Evolutionary conservation across 2,113 vertebrate species (phyloP).

Genomic region (Hippocampus mohnikei): DNA sequence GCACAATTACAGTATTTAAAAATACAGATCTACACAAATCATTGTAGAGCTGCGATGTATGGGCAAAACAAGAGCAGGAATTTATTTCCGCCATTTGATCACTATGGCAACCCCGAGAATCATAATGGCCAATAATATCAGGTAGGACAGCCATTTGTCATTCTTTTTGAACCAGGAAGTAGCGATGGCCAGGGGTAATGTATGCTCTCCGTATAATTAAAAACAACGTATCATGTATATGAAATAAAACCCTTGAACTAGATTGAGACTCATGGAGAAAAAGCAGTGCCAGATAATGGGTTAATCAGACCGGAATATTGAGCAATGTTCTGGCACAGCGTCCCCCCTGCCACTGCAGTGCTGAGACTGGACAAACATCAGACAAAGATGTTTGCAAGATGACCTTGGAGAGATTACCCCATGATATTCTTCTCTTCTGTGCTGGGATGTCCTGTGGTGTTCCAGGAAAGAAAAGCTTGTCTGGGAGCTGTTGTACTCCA

Average conservation of each 20-base stretch:
- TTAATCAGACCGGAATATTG: not conserved
- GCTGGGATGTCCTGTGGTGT: slow-evolving; percentile 35
- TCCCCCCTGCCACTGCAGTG: slow-evolving; percentile 3
- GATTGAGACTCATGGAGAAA: not conserved
- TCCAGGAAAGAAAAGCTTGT: slow-evolving; percentile 55
- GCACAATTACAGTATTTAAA: no score
- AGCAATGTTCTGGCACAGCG: slow-evolving; percentile 8
- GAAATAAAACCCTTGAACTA: not conserved
- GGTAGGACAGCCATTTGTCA: not conserved
- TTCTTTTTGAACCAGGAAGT: not conserved
- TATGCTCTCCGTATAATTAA: no score
- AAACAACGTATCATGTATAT: no score
- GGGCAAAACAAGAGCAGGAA: not conserved
- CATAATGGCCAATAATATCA: not conserved
- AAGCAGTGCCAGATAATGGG: not conserved
- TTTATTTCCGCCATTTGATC: not conserved
- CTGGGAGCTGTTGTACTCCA: slow-evolving; percentile 48
- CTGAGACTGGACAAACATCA: slow-evolving; percentile 27
- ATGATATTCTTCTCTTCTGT: slow-evolving; percentile 36
- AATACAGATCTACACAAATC: no score
- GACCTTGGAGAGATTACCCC: slow-evolving; percentile 38
- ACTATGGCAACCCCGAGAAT: not conserved
- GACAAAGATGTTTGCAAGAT: slow-evolving; percentile 44
- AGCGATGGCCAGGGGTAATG: not conserved
- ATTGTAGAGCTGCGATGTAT: no score